Evolutionary conservation across 2,888 invertebrate species (phyloP).

Genomic region (Ametastegia equiseti): DNA sequence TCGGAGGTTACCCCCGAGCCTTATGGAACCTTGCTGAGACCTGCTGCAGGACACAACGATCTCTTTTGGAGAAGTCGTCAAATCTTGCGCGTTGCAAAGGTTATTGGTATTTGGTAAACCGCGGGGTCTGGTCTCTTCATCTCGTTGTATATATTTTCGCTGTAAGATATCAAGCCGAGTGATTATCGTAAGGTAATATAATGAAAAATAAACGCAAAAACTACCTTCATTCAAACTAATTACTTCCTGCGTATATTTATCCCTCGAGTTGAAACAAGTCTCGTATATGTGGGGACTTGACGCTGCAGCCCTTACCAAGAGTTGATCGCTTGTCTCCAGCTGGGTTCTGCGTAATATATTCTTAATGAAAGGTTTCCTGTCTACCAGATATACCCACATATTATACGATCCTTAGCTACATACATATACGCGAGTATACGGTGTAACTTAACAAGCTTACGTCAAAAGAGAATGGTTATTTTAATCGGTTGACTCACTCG

Average conservation of each 20-base stretch:
- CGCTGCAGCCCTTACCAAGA: neutral
- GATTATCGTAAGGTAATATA: neutral
- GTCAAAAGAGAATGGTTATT: conserved; percentile 26
- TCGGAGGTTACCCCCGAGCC: conserved; percentile 44
- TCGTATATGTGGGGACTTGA: too few species aligned
- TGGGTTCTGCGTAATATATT: conserved; percentile 32
- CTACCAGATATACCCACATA: conserved; percentile 17
- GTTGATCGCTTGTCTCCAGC: conserved; percentile 37
- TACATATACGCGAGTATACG: too few species aligned
- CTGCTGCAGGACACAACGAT: conserved; percentile 7
- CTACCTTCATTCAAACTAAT: neutral
- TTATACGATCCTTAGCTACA: conserved; percentile 7
- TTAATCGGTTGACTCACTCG: conserved; percentile 30
- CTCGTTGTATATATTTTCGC: neutral
- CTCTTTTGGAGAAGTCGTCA: conserved; percentile 38
- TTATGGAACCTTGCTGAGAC: conserved; percentile 34
- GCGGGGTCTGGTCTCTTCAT: neutral
- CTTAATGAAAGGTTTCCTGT: conserved; percentile 38
- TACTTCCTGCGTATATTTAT: neutral
- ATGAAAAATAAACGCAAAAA: neutral
- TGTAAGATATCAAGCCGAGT: neutral
- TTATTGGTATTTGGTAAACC: conserved; percentile 17
- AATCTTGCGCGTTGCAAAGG: conserved; percentile 10
- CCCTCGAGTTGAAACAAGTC: neutral
- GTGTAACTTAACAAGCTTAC: conserved; percentile 39